A percentile compares a stretch with the other conserved stretches of the same genome.
Conservation (phyloP, 1,140 invertebrate species). For the Mizuhopecten yessoensis region DNA sequence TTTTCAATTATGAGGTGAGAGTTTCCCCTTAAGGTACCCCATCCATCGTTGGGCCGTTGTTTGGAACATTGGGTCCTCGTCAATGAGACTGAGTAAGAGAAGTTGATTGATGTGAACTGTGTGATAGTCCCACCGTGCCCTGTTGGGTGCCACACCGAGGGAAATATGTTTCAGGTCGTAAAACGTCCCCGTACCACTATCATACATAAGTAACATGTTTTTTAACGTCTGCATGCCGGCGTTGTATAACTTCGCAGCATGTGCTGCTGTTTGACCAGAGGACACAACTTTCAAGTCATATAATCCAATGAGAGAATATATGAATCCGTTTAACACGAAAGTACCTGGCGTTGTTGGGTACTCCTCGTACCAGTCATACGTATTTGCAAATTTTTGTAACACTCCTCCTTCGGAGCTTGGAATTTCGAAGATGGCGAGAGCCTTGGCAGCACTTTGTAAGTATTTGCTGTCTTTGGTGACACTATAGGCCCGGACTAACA, state of each 20-base stretch:
- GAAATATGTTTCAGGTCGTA: conserved; percentile 98
- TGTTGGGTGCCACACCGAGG: conserved; percentile 92
- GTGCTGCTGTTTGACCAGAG: conserved; percentile 63
- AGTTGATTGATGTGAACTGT: conserved; percentile 99
- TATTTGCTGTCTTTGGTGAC: conserved; percentile 90
- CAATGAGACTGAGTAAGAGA: conserved; percentile 93
- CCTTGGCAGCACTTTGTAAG: conserved; percentile 91
- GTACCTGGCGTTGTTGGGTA: conserved; percentile 97
- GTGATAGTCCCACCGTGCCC: conserved; percentile 97
- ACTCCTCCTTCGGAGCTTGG: conserved; percentile 90
- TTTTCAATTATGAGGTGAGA: conserved; percentile 80
- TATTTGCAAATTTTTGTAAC: conserved; percentile 90
- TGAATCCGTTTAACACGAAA: conserved; percentile 99
- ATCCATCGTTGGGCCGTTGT: conserved; percentile 96
- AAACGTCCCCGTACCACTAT: conserved; percentile 97
- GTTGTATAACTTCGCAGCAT: conserved; percentile 88
- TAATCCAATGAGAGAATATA: conserved; percentile 97
- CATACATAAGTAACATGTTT: conserved; percentile 94
- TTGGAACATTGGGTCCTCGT: conserved; percentile 90
- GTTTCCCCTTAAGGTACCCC: conserved; percentile 94
- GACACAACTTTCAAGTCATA: conserved; percentile 92
- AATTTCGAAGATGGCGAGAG: conserved; percentile 91
- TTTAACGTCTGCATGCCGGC: conserved; percentile 95
- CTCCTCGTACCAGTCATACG: conserved; percentile 97
- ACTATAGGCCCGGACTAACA: conserved; percentile 94